These are phyloP conservation scores for Lepidocolaptes lacrymiger DNA, from an alignment of 2,797 vertebrate genomes.

Conservation along the genomic window DNA sequence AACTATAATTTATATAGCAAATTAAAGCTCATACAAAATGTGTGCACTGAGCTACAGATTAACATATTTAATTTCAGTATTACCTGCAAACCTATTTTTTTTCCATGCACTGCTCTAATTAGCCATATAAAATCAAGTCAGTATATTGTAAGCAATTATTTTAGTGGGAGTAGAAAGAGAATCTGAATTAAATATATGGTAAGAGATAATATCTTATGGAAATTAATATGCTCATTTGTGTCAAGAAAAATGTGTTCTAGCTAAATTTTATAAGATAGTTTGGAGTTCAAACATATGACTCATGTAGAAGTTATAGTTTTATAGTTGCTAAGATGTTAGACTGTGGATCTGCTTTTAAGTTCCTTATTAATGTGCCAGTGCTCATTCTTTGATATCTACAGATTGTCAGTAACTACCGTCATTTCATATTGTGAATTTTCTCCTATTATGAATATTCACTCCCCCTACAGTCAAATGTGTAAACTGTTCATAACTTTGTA, in stretches of 20 bases:
- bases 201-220: slow-evolving; percentile 79
- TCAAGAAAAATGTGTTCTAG: slow-evolving; percentile 75
- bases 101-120: slow-evolving; percentile 77
- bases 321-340: slow-evolving; percentile 69
- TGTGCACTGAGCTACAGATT: slow-evolving; percentile 80
- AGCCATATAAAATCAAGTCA: slow-evolving; percentile 80
- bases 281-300: slow-evolving; percentile 71
- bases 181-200: slow-evolving; percentile 80
- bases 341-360: slow-evolving; percentile 67
- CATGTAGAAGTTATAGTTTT: slow-evolving; percentile 63
- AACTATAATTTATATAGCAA: slow-evolving; percentile 82
- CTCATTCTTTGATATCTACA: slow-evolving; percentile 71
- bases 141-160: slow-evolving; percentile 82
- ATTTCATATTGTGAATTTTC: slow-evolving; percentile 46
- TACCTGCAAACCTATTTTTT: slow-evolving; percentile 84
- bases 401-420: slow-evolving; percentile 58
- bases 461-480: slow-evolving; percentile 74
- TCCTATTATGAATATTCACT: slow-evolving; percentile 75
- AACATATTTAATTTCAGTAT: slow-evolving; percentile 86
- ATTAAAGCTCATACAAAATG: slow-evolving; percentile 82
- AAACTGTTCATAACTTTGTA: slow-evolving; percentile 65
- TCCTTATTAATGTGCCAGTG: slow-evolving; percentile 57
- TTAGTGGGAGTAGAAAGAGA: slow-evolving; percentile 77
- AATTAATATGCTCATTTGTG: slow-evolving; percentile 80
- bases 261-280: slow-evolving; percentile 70